These are phyloP conservation scores for Beris morrisii DNA, from an alignment of 2,888 invertebrate species.

Conservation along the genomic window DNA sequence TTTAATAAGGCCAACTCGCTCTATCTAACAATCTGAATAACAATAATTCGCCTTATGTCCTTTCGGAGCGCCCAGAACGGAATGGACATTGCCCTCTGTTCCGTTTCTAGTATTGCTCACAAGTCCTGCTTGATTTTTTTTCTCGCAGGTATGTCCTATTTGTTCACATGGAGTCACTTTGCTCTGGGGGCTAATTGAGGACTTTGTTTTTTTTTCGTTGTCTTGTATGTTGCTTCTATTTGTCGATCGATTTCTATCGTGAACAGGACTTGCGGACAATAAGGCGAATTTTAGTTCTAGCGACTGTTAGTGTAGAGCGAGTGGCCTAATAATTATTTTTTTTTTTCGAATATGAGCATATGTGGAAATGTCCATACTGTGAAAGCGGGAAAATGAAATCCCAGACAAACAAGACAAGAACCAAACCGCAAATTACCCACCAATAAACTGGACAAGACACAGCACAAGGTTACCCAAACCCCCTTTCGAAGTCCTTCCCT, in stretches of 20 bases:
- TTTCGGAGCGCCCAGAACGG: conserved; percentile 33
- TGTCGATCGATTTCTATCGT: conserved; percentile 21
- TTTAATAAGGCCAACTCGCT: conserved; percentile 45
- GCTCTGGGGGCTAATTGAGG: conserved; percentile 35
- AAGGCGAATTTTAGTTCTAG: conserved; percentile 34
- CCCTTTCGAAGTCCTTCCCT: conserved; percentile 5
- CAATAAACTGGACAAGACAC: neutral
- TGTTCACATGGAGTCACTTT: conserved; percentile 34
- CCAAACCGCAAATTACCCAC: conserved; percentile 22
- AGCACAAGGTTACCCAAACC: conserved; percentile 1
- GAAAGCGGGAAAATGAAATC: conserved; percentile 6
- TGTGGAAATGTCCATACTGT: conserved; percentile 14
- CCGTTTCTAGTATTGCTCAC: conserved; percentile 22
- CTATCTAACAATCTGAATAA: conserved; percentile 40
- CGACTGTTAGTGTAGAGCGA: conserved; percentile 34
- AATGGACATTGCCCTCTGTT: conserved; percentile 33
- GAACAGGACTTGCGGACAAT: conserved; percentile 23
- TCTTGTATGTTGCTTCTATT: neutral
- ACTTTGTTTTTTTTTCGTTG: neutral
- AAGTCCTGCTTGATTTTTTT: conserved; percentile 32
- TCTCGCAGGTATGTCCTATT: conserved; percentile 33
- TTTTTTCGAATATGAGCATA: conserved; percentile 6
- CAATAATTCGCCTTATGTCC: conserved; percentile 37
- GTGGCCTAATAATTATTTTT: conserved; percentile 26
- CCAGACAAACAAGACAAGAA: conserved; percentile 4